Evolutionary conservation across 2,797 vertebrate genomes (phyloP).

Genomic region (Benthosema pterotum): DNA sequence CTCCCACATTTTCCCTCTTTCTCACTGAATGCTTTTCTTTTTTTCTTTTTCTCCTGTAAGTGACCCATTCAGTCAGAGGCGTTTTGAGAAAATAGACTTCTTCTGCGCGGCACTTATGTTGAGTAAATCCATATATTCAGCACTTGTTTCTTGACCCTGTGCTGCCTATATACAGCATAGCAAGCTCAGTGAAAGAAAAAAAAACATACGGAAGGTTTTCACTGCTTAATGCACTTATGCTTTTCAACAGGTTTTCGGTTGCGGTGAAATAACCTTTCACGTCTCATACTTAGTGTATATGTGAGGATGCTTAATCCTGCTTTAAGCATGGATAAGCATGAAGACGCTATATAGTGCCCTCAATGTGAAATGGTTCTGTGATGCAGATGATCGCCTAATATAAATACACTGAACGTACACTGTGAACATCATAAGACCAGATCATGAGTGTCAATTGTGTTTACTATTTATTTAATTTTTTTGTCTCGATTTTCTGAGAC

Average conservation of each 20-base stretch:
- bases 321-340: conserved; percentile 16
- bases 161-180: background rate
- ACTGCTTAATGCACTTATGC: no score
- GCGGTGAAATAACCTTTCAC: background rate
- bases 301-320: conserved; percentile 22
- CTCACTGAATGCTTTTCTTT: conserved; percentile 64
- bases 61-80: conserved; percentile 69
- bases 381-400: conserved; percentile 29
- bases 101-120: conserved; percentile 63
- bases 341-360: conserved; percentile 9
- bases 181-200: conserved; percentile 26
- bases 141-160: conserved; percentile 62
- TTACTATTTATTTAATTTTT: conserved; percentile 41
- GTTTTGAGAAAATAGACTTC: conserved; percentile 59
- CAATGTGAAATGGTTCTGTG: conserved; percentile 31
- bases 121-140: conserved; percentile 47
- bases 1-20: conserved; percentile 46
- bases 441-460: conserved; percentile 70
- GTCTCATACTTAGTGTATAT: conserved; percentile 12
- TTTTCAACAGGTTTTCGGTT: no score
- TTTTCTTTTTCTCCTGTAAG: conserved; percentile 56
- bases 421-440: conserved; percentile 22
- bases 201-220: no score
- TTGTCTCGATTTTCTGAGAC: no score
- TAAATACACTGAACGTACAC: no score